Base-by-base conservation (phyloP, 2,113 vertebrate species). In the Numida meleagris region DNA sequence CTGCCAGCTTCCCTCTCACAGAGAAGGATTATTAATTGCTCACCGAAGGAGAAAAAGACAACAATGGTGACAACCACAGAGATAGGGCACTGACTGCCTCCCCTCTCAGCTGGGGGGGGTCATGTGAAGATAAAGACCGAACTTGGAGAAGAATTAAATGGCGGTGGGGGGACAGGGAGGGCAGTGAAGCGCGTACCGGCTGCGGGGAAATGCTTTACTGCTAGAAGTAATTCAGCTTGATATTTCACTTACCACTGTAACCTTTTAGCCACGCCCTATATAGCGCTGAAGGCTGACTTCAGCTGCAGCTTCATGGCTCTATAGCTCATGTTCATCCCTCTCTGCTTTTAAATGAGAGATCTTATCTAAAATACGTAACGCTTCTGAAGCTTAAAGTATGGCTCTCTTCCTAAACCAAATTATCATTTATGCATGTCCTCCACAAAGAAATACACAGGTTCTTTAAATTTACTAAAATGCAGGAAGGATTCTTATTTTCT, bases 51-150 rank as follows among this genome's bases (percentile, higher is more conserved):
- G 94, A 95, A 92, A 89, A 95, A 95, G 91, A 0, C 82, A 96
- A 97, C 95, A 96, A 96, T 95, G 91, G 96, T 94, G 70, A 90
- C 92, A 93, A 87, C 66, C 73, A 73, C 72, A 90, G 89, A 96
- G 88, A 65, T 18, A 86, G 83, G 83, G 81, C 83, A 83, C 55
- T 87, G 84, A 93, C 93, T 94, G 88, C 82, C 93, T 96, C 93
- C 93, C 95, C 95, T 96, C 94, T 90, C 93, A 93, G 94, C 57
- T 86, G 84, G 93, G 71, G 43, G n/a, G 86, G 96, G 88, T 90
- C 87, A 91, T 91, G 80, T 83, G 86, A 95, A 95, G 94, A 95
- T 87, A 96, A 96, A 94, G 93, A 96, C 92, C 66, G 84, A 83
- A 89, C 80, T 86, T 90, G 81, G 31, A 80, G 77, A 95, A 93